Conservation (phyloP, 2,113 vertebrate species). For the Oncorhynchus mykiss region DNA sequence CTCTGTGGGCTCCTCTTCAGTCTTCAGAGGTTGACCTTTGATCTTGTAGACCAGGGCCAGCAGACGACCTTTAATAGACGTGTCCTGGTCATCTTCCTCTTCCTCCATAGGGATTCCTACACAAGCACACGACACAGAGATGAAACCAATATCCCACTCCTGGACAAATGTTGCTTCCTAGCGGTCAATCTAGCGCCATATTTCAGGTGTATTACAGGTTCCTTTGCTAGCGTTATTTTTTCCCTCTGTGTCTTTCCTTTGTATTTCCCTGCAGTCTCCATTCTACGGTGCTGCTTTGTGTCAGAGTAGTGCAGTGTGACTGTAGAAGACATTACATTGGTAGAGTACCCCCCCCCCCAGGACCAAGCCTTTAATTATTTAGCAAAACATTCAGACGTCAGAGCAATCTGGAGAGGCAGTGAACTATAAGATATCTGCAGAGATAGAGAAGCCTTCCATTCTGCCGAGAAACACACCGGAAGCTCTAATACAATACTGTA, state of each 20-base stretch:
- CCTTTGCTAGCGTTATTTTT: neutral
- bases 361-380: constrained; percentile 59
- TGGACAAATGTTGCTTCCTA: neutral
- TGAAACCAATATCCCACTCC: neutral
- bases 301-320: neutral
- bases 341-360: neutral
- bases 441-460: neutral
- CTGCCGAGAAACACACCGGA: neutral
- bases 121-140: constrained; percentile 15
- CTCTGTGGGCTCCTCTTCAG: constrained; percentile 76
- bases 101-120: constrained; percentile 93
- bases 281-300: neutral
- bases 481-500: neutral
- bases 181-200: neutral
- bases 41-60: constrained; percentile 87
- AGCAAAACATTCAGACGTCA: constrained; percentile 55
- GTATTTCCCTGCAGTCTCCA: neutral
- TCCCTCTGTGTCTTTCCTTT: too few relatives aligned
- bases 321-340: constrained; percentile 26
- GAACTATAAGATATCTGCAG: constrained; percentile 30
- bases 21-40: constrained; percentile 83
- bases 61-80: constrained; percentile 87
- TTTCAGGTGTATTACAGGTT: neutral
- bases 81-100: constrained; percentile 83
- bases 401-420: constrained; percentile 37